Evolutionary conservation across 2,113 vertebrate species (phyloP).

Genomic region (Spizaetus ornatus): DNA sequence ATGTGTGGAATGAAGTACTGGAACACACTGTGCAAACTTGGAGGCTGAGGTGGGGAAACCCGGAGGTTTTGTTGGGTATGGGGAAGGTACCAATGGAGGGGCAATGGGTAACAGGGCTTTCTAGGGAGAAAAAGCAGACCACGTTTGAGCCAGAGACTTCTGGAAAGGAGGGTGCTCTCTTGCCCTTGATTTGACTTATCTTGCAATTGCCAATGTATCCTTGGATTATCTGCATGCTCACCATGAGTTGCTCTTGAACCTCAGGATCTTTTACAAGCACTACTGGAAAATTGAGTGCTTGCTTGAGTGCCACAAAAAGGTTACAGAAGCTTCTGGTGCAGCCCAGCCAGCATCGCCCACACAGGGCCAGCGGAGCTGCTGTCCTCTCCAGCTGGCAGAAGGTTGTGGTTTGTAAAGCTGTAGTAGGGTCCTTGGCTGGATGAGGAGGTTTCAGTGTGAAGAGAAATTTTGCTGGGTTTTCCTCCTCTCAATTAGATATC

Average conservation of each 20-base stretch:
- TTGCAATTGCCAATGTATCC: neutral
- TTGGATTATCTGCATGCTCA: neutral
- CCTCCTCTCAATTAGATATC: neutral
- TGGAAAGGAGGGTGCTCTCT: neutral
- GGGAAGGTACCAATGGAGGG: neutral
- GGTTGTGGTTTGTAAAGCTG: neutral
- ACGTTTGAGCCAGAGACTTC: rapidly evolving
- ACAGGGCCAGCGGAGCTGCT: neutral
- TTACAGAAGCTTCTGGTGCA: neutral
- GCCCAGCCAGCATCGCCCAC: rapidly evolving
- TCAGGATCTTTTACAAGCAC: neutral
- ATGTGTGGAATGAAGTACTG: neutral
- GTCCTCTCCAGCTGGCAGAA: neutral
- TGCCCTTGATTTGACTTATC: neutral
- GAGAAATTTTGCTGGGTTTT: neutral
- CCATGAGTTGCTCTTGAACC: neutral
- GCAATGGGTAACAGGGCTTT: neutral
- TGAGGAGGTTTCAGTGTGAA: neutral
- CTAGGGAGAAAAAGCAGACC: neutral
- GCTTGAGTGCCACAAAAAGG: neutral
- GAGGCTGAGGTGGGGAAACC: neutral
- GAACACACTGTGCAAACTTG: neutral
- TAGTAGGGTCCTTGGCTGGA: neutral
- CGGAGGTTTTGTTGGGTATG: neutral
- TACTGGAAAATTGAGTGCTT: neutral